Conservation (phyloP, 2,888 invertebrate species). For the Gisinianus flammeolus region DNA sequence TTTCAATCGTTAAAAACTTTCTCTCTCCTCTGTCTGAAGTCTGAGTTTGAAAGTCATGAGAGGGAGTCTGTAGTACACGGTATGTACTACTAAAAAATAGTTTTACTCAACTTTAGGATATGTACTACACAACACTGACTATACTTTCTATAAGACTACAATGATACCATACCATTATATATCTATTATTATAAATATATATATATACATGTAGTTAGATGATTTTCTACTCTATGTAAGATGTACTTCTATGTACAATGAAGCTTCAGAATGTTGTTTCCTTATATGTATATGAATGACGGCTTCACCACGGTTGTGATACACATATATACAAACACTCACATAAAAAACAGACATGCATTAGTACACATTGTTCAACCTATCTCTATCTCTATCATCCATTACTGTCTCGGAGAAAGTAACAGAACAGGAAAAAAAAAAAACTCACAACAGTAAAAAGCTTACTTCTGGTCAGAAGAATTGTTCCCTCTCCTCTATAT, state of each 20-base stretch:
- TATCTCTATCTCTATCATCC: background rate
- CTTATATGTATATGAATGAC: background rate
- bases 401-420: background rate
- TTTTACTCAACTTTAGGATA: background rate
- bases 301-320: slow-evolving; percentile 29
- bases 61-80: no score
- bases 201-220: background rate
- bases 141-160: no score
- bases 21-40: background rate
- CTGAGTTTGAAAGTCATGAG: background rate
- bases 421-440: no score
- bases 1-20: background rate
- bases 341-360: background rate
- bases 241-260: background rate
- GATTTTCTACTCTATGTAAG: background rate
- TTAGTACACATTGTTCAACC: slow-evolving; percentile 1
- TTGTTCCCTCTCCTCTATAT: background rate
- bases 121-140: no score
- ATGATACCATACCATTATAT: no score
- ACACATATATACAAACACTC: slow-evolving; percentile 13
- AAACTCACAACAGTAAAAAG: background rate
- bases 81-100: background rate
- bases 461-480: background rate
- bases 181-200: background rate
- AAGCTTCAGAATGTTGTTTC: background rate